Conservation (phyloP, 2,113 vertebrate species). For the Cyprinodon tularosa region DNA sequence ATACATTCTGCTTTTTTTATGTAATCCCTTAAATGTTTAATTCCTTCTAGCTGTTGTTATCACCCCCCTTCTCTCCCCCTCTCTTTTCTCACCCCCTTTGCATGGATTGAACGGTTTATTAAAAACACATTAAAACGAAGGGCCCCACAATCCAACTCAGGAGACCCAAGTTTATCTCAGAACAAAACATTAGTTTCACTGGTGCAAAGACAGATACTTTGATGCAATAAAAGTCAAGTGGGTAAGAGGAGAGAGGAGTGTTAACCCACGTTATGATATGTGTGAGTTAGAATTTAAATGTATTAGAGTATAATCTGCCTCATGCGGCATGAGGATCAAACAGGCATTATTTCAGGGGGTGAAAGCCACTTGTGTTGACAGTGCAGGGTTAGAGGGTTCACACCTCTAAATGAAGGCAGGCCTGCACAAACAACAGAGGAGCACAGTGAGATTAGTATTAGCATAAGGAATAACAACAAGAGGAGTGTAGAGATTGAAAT, state of each 20-base stretch:
- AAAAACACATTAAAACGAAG: constrained; percentile 79
- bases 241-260: background rate
- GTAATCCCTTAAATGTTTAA: constrained; percentile 84
- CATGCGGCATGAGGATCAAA: constrained; percentile 70
- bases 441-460: constrained; percentile 65
- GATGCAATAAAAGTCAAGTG: constrained; percentile 71
- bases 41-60: constrained; percentile 82
- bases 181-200: constrained; percentile 82
- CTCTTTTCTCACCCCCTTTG: constrained; percentile 58
- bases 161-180: constrained; percentile 71
- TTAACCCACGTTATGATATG: background rate
- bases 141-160: constrained; percentile 23
- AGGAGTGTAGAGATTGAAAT: constrained; percentile 53
- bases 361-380: constrained; percentile 73
- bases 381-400: constrained; percentile 63
- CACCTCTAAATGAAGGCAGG: constrained; percentile 62
- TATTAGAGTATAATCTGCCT: constrained; percentile 76
- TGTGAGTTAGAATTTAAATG: constrained; percentile 67
- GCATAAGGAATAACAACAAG: constrained; percentile 46
- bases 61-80: constrained; percentile 16
- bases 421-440: constrained; percentile 63
- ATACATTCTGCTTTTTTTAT: constrained; percentile 80
- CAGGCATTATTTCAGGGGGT: constrained; percentile 61
- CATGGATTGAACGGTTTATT: constrained; percentile 76
- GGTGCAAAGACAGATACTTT: constrained; percentile 40